These are phyloP conservation scores for Dinoponera quadriceps DNA, from an alignment of 1,140 invertebrate species.

Conservation along the genomic window DNA sequence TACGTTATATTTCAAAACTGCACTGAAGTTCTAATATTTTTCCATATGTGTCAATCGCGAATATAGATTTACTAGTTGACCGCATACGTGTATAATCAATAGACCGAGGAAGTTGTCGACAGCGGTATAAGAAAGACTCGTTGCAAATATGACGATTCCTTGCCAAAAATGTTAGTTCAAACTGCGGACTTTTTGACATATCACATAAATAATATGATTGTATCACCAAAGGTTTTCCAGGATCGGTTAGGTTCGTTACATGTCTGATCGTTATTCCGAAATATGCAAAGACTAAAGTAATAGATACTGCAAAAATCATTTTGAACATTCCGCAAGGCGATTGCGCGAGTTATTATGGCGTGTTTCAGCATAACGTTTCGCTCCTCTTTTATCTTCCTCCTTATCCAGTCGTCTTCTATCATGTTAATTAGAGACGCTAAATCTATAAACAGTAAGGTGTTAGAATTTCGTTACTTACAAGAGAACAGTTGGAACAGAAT, in stretches of 20 bases:
- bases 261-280: not conserved
- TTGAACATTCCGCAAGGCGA: no score
- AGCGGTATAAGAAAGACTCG: constrained; percentile 2
- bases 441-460: no score
- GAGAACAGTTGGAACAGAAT: no score
- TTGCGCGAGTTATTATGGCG: no score
- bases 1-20: not conserved
- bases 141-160: not conserved
- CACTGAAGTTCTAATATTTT: not conserved
- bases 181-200: constrained; percentile 21
- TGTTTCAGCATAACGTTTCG: no score
- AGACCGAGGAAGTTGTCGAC: no score
- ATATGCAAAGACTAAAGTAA: no score
- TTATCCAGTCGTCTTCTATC: no score
- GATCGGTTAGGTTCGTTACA: constrained; percentile 12
- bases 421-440: no score
- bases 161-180: constrained; percentile 25
- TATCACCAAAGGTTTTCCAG: constrained; percentile 1
- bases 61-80: constrained; percentile 41
- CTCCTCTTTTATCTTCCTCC: no score
- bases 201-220: constrained; percentile 32
- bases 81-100: constrained; percentile 45
- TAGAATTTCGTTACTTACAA: no score
- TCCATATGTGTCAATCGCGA: not conserved
- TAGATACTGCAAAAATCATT: no score